Evolutionary conservation across 2,113 vertebrate species (phyloP).

Genomic region (Gavialis gangeticus): DNA sequence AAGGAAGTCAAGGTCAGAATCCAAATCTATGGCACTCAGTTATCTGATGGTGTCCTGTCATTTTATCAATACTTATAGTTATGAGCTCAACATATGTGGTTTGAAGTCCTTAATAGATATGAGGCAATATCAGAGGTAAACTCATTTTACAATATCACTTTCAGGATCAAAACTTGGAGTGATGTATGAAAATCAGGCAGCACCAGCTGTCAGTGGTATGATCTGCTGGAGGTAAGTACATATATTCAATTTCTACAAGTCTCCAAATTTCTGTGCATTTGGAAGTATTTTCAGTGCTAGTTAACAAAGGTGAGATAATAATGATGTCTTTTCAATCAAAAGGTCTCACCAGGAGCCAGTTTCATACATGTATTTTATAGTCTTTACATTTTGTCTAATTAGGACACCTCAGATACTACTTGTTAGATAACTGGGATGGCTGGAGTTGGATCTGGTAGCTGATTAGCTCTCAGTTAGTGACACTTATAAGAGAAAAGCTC

Average conservation of each 20-base stretch:
- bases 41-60: neutral
- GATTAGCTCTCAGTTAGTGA: conserved; percentile 40
- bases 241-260: neutral
- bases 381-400: conserved; percentile 49
- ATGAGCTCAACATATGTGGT: conserved; percentile 1
- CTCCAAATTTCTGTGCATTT: conserved; percentile 25
- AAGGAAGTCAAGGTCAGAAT: conserved; percentile 2
- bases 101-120: neutral
- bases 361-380: conserved; percentile 25
- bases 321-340: conserved; percentile 64
- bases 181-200: neutral
- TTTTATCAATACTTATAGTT: conserved; percentile 3
- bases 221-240: conserved; percentile 2
- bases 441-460: conserved; percentile 33
- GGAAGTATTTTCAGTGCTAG: conserved; percentile 13
- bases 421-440: neutral
- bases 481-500: conserved; percentile 34
- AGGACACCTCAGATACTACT: conserved; percentile 24
- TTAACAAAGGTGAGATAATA: conserved; percentile 54
- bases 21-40: neutral
- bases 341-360: conserved; percentile 43
- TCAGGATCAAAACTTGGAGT: neutral
- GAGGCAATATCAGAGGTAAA: neutral
- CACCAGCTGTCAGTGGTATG: neutral
- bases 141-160: neutral